phyloP scores from a whole-genome alignment of 1,140 invertebrate species.

The Venturia canescens region DNA sequence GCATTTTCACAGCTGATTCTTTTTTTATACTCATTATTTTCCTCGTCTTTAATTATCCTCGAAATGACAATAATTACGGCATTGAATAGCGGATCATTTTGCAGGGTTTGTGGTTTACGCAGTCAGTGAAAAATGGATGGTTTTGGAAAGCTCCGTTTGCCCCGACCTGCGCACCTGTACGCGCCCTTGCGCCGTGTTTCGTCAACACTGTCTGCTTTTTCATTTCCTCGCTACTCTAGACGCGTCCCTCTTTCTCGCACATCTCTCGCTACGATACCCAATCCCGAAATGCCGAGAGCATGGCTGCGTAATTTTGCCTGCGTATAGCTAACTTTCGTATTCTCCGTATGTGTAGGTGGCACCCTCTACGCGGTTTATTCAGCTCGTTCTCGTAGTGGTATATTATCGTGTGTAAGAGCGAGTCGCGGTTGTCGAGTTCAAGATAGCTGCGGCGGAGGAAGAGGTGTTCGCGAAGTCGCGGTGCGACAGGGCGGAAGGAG shows the following conservation, averaged over 20 bases:
- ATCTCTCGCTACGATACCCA: slow-evolving; percentile 27
- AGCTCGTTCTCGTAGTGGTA: not conserved
- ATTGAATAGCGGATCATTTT: too few relatives aligned
- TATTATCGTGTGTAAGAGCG: not conserved
- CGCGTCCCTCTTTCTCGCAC: slow-evolving; percentile 33
- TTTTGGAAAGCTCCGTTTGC: too few relatives aligned
- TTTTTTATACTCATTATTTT: too few relatives aligned
- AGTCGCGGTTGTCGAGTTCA: not conserved
- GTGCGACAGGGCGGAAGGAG: not conserved
- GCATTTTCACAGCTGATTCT: too few relatives aligned
- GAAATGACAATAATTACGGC: not conserved
- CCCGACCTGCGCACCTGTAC: slow-evolving; percentile 30
- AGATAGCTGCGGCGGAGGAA: not conserved
- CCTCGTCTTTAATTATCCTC: too few relatives aligned
- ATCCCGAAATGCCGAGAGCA: not conserved
- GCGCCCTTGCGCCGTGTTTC: slow-evolving; percentile 46
- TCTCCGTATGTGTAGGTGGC: not conserved
- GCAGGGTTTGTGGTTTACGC: too few relatives aligned
- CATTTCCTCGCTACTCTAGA: not conserved
- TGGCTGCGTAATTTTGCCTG: not conserved
- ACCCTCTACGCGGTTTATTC: slow-evolving; percentile 8
- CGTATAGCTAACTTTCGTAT: not conserved
- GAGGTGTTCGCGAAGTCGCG: not conserved
- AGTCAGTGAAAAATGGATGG: too few relatives aligned
- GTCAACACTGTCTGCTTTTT: slow-evolving; percentile 50